Percentiles rank a stretch among this genome's conserved stretches.
phyloP scores from a whole-genome alignment of 2,113 vertebrate genomes.

The Canis aureus region DNA sequence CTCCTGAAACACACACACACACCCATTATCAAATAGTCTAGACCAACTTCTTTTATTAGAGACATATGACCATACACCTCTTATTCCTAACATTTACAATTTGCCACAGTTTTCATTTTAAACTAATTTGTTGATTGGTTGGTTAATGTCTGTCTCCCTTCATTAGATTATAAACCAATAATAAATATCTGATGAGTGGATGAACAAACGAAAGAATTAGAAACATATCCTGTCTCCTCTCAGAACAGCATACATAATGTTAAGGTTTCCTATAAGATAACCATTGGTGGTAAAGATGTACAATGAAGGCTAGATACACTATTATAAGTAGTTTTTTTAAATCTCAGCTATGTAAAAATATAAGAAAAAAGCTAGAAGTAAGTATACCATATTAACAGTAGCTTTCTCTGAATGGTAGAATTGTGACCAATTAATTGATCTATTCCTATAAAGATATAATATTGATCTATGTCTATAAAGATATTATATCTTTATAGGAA shows the following conservation, averaged over 20 bases:
- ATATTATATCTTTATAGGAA: background rate
- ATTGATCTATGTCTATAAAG: background rate
- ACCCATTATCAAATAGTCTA: background rate
- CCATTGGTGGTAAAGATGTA: background rate
- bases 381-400: background rate
- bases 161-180: background rate
- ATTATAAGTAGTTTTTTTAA: slow-evolving; percentile 17
- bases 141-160: background rate
- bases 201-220: background rate
- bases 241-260: background rate
- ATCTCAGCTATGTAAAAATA: slow-evolving; percentile 48
- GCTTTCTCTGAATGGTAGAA: background rate
- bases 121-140: background rate
- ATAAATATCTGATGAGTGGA: slow-evolving; percentile 24
- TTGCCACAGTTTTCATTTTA: slow-evolving; percentile 9
- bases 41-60: background rate
- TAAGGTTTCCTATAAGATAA: background rate
- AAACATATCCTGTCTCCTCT: background rate
- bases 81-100: slow-evolving; percentile 19
- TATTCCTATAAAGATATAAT: background rate
- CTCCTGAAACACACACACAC: background rate
- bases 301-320: background rate
- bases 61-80: background rate
- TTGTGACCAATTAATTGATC: background rate
- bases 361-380: slow-evolving; percentile 6